Percentiles rank a stretch among this genome's conserved stretches.
phyloP scores from a whole-genome alignment of 2,113 vertebrate genomes.

The Ophthalmolycus amberensis region DNA sequence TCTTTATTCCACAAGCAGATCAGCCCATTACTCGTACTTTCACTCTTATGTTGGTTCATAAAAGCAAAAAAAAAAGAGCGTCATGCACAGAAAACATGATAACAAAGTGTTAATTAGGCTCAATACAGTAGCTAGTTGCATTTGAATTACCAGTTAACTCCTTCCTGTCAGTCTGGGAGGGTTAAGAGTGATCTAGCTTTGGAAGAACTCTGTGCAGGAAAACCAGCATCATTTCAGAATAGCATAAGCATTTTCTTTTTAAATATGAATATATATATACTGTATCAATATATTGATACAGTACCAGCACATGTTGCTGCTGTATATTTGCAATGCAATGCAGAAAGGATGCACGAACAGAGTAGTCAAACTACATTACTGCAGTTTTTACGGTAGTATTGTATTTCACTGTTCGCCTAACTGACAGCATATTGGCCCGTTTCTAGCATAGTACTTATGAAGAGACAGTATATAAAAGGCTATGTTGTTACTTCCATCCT shows the following conservation, averaged over 20 bases:
- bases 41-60: slow-evolving; percentile 34
- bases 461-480: slow-evolving; percentile 1
- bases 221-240: background rate
- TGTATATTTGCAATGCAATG: no score
- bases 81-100: slow-evolving; percentile 24
- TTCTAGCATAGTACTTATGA: background rate
- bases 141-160: background rate
- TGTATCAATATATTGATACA: no score
- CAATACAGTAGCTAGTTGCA: background rate
- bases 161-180: no score
- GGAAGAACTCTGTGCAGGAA: background rate
- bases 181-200: background rate
- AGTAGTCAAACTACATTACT: background rate
- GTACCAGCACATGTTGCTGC: background rate
- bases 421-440: background rate
- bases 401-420: background rate
- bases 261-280: no score
- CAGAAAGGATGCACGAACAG: background rate
- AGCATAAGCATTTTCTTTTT: background rate
- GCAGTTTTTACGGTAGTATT: background rate
- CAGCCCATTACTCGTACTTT: slow-evolving; percentile 52
- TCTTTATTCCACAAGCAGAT: slow-evolving; percentile 61
- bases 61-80: slow-evolving; percentile 24
- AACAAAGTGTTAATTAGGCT: slow-evolving; percentile 34
- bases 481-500: background rate